Base-by-base conservation (phyloP, 2,888 invertebrate species). In the Augiades crinisus region DNA sequence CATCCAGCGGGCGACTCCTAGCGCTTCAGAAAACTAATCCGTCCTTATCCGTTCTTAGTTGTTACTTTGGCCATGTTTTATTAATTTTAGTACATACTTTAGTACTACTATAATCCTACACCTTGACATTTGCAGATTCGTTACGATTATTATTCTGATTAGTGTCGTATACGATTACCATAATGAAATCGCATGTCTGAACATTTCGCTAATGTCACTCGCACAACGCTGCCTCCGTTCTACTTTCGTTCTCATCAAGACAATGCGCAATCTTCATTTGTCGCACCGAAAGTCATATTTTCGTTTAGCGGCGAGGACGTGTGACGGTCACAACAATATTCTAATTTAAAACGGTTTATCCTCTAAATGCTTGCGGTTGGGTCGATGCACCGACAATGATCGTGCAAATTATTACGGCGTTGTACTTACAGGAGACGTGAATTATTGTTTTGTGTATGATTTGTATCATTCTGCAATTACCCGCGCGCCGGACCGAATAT, bases 331-430 rank as follows among this genome's bases (percentile, higher is more conserved):
- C 65, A 68, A 68, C 70, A 72, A 75, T 78, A 80, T 78, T 81
- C 78, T 82, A 75, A 82, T 81, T 83, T 80, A 74, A 77, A 78
- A 77, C 69, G 64, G 67, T 67, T 75, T 75, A 75, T 68, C 68
- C 63, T 66, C 67, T 72, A 71, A 67, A 70, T 67, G 70, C 71
- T n/a, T 67, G 66, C 67, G 60, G 68, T 56, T 71, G 70, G 81
- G 83, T 84, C 84, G 78, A 70, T 68, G 81, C 61, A 72, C 81
- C 69, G 64, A 56, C 64, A 70, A 72, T 70, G 72, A 76, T 73
- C 74, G 65, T 64, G 71, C 74, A 73, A 71, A 79, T 74, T 71
- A 70, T 67, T 69, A 60, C 51, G 51, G 38, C 43, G 52, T 60
- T 60, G 63, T 27, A 21, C 49, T 13, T 50, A 43, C 41, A 24